Evolutionary conservation across 1,140 invertebrate species (phyloP).

Genomic region (Calephelis nemesis): DNA sequence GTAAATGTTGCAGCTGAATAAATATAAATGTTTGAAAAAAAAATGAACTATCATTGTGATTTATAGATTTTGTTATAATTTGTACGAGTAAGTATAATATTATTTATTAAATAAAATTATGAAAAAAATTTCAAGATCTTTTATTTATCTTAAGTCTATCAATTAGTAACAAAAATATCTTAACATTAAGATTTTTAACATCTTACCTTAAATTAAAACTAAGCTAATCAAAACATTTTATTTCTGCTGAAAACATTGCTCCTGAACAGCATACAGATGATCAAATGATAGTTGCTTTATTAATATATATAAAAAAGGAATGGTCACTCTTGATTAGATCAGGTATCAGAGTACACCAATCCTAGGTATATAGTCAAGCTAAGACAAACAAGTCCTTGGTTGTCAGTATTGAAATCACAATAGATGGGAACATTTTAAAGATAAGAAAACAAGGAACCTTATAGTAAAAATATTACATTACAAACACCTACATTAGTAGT

Average conservation of each 20-base stretch:
- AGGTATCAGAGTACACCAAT: too few species aligned
- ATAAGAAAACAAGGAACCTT: too few species aligned
- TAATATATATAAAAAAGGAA: too few species aligned
- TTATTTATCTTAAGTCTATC: slow-evolving; percentile 27
- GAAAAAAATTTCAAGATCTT: slow-evolving; percentile 21
- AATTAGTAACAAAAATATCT: slow-evolving; percentile 37
- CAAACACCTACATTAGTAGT: too few species aligned
- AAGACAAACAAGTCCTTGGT: too few species aligned
- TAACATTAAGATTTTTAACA: neutral
- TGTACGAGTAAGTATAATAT: neutral
- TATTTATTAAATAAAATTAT: slow-evolving; percentile 19
- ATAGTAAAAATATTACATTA: too few species aligned
- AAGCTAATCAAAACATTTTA: slow-evolving; percentile 14
- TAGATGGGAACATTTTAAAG: too few species aligned
- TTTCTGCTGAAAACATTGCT: neutral
- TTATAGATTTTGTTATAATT: slow-evolving; percentile 1
- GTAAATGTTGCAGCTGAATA: slow-evolving; percentile 30
- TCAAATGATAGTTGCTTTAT: neutral
- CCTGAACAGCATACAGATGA: neutral
- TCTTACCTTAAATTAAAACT: slow-evolving; percentile 13
- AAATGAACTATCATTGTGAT: neutral
- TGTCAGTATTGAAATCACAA: too few species aligned
- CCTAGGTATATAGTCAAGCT: too few species aligned
- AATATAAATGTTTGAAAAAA: neutral
- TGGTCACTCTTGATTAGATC: too few species aligned